Percentiles rank a stretch among this genome's conserved stretches.
These are phyloP conservation scores for Rhineura floridana DNA, from an alignment of 2,113 vertebrate genomes.

Conservation along the genomic window DNA sequence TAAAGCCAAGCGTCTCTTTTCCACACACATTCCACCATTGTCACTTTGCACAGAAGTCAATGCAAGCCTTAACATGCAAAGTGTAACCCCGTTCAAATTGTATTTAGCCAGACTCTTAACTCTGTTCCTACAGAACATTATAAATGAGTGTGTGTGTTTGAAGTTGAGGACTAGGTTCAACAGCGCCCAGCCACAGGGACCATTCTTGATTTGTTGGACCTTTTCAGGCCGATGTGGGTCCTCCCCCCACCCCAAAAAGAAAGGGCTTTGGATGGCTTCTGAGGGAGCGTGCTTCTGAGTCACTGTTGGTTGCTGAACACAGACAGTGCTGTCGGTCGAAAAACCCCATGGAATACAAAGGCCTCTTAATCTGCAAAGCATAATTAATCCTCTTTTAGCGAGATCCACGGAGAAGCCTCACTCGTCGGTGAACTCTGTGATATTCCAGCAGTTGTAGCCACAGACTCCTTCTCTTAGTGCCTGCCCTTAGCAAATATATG, in stretches of 20 bases:
- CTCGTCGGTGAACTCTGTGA: conserved; percentile 66
- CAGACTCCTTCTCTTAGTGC: conserved; percentile 58
- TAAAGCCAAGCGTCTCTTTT: no score
- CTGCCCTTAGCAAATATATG: conserved; percentile 60
- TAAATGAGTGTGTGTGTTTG: not conserved
- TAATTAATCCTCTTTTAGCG: conserved; percentile 77
- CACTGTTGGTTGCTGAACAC: not conserved
- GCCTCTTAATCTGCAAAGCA: conserved; percentile 74
- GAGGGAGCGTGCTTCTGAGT: not conserved
- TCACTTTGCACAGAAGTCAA: no score
- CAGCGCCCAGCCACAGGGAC: not conserved
- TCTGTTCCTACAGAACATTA: no score
- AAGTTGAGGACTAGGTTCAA: not conserved
- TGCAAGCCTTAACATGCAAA: no score
- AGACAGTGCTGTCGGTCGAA: conserved; percentile 3
- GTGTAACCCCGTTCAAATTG: no score
- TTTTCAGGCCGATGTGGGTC: not conserved
- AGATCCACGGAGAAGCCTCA: conserved; percentile 56
- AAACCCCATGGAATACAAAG: conserved; percentile 66
- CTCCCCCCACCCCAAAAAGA: not conserved
- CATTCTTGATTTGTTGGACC: not conserved
- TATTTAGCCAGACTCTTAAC: no score
- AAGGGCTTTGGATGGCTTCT: no score
- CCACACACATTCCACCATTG: no score
- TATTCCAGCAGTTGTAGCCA: conserved; percentile 50